These are phyloP conservation scores for Drosophila peninsularis DNA, from an alignment of 2,888 invertebrate genomes.

Conservation along the genomic window DNA sequence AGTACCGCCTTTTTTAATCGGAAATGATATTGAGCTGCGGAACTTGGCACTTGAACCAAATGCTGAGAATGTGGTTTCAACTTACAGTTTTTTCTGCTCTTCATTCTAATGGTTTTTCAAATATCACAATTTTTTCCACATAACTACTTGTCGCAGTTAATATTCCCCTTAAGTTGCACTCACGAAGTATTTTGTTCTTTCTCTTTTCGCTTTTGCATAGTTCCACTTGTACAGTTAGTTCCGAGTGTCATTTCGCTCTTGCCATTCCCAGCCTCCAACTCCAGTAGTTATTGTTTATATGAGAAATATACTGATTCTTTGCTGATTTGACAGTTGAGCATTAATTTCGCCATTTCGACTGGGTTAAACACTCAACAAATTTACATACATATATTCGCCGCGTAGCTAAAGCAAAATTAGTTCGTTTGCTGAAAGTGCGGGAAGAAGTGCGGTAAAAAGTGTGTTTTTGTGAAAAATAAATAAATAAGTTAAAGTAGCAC, in stretches of 20 bases:
- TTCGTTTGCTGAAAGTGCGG: background rate
- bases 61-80: conserved; percentile 52
- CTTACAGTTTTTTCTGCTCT: conserved; percentile 55
- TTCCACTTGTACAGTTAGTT: conserved; percentile 2
- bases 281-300: background rate
- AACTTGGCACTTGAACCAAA: conserved; percentile 76
- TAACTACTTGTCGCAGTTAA: background rate
- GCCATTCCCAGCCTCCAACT: background rate
- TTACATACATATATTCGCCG: conserved; percentile 1
- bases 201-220: background rate
- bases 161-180: background rate
- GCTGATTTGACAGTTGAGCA: background rate
- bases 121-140: background rate
- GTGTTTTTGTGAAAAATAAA: background rate
- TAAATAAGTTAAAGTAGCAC: background rate
- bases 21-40: conserved; percentile 68
- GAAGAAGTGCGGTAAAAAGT: background rate
- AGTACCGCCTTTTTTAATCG: conserved; percentile 78
- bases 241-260: background rate
- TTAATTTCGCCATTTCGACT: background rate
- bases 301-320: background rate
- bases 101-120: background rate
- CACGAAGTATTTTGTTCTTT: too few species aligned
- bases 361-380: background rate
- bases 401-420: background rate